Base-by-base conservation (phyloP, 30 jellyfish, hydroid and myxozoan species). In the Turritopsis rubra region DNA sequence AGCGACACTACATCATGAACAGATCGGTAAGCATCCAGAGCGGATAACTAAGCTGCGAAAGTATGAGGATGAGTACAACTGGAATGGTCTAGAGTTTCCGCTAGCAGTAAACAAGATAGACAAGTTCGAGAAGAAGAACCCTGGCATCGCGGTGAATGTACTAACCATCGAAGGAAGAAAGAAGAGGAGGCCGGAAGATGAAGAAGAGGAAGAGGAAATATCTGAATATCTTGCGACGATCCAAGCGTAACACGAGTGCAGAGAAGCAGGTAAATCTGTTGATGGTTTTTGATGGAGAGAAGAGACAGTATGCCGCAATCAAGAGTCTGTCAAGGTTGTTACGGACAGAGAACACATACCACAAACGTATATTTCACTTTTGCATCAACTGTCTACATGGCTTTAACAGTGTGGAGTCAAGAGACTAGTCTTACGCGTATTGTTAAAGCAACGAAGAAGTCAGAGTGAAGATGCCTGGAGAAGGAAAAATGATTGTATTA, bases 131-230 rank as follows among this genome's bases (percentile, higher is more conserved):
- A 65, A 81, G 84, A 29, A 81, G 16, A 81, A 81, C 29, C 73
- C 84, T 18, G 88, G 65, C 52, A 81, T 81, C 7, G 66, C 72
- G 31, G 88, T 81, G 28, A 81, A 81, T 31, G 85, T 81, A 23
- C 52, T 73, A 29, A 65, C 13, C 65, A 71, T 68, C 20, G 27
- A 66, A 24, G 73, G 65, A 28, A 70, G 29, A 9, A n/a, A n/a
- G n/a, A n/a, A n/a, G n/a, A n/a, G n/a, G n/a, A n/a, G n/a, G n/a
- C n/a, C n/a, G n/a, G n/a, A n/a, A n/a, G n/a, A n/a, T n/a, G n/a
- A n/a, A n/a, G n/a, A n/a, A n/a, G n/a, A n/a, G n/a, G n/a, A n/a
- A n/a, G n/a, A n/a, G n/a, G n/a, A n/a, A n/a, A n/a, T n/a, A n/a
- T n/a, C n/a, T 23, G 79, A 16, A 29, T 65, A 13, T 16, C 76